Base-by-base conservation (phyloP, 92 coral and sea anemone genomes). In the Porites lobata region DNA sequence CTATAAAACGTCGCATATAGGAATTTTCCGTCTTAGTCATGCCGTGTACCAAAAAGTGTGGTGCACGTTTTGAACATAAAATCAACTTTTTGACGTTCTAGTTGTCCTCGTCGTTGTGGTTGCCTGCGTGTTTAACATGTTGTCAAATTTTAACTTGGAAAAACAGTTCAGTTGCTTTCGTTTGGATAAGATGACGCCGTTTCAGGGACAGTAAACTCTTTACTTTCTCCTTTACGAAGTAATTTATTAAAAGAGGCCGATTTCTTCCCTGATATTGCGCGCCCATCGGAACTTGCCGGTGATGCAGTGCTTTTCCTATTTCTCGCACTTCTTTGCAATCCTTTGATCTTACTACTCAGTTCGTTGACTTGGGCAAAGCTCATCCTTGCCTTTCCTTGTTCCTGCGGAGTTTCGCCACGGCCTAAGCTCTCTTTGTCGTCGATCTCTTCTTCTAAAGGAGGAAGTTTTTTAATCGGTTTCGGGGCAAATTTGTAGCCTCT, bases 361-460 rank as follows among this genome's bases (percentile, higher is more conserved):
- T 95, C 98, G 32, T 88, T 93, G 47, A 93, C 82, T 80, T 94
- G 95, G 9, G 83, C 70, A 53, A 94, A 72, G 51, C 68, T 69
- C 6, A 68, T 18, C 70, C 85, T 92, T 14, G 77, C 64, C 47
- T 71, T 92, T 58, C 78, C 89, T 43, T 75, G 69, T 68, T 90
- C 81, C 7, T 65, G 26, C 50, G 10, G 61, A 70, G 21, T 66
- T 21, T 92, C 91, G 12, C 73, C 78, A 17, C 47, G 47, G 47
- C 4, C 6, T 38, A 52, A 29, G 32, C 18, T 17, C 11, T 29
- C 66, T 80, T 69, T 69, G 18, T 53, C 85, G 9, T 12, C 88
- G 13, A 32, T 12, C 19, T 56, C 71, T 24, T 64, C 72, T 17
- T 77, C 65, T 24, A 70, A 69, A 52, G 62, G 65, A 14, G 47